Evolutionary conservation across 2,797 vertebrate species (phyloP), one percentile per base, ranked within the genome.

Genomic region (Crenuchus spilurus): DNA sequence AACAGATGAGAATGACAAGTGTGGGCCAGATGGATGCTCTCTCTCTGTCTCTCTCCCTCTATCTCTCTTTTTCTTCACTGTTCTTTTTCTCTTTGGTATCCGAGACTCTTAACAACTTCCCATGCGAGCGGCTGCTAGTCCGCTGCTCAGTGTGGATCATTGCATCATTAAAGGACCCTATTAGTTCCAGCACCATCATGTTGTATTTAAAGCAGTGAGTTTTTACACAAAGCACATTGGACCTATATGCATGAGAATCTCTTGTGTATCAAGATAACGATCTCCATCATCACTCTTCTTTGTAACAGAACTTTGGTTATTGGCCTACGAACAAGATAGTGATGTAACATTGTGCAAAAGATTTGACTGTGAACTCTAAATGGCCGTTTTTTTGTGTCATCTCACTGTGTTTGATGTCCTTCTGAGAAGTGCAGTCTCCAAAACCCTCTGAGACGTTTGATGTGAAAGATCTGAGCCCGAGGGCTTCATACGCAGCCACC

Each of bases 391-490:
- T 77, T 79, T 0, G 39, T 51, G 66, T 46, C 31, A 44, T 20
- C 76, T 57, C 33, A 13, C 22, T 44, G 20, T 79, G 84, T 90
- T 92, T 91, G 87, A 92, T 87, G 84, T 87, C 18, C 51, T 78
- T 79, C 26, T 39, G 69, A 71, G 75, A 74, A 70, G 69, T 20
- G 14, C 28, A 72, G 82, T 84, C 86, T 84, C 54, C 61, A 60
- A 63, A 76, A 51, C 14, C 68, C 78, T 57, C 48, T 57, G 81
- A 82, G 86, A 87, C 35, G 65, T 90, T 89, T 93, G 88, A 92
- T 90, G 90, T 90, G 60, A 65, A 75, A 89, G 87, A 90, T 91
- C 86, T 88, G 83, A 90, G 86, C 60, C 60, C 46, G 79, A 77
- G 78, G 61, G 80, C 80, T 81, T 77, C 70, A 80, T 69, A 63